Conservation (phyloP, 2,797 vertebrate genomes). For the Chelon auratus region DNA sequence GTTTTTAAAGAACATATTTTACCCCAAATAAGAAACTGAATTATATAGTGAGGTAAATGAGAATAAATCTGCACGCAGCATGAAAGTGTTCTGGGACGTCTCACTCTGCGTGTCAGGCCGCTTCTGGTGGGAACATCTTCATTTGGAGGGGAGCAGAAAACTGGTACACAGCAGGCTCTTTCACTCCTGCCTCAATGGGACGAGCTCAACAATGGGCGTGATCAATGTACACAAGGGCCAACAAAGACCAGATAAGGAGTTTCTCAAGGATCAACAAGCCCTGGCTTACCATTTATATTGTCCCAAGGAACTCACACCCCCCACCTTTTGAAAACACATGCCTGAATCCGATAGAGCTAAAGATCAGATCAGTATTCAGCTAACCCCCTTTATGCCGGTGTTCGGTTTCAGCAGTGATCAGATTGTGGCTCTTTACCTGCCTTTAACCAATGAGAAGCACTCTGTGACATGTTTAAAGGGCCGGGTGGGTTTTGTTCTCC, state of each 20-base stretch:
- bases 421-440: conserved; percentile 21
- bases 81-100: conserved; percentile 19
- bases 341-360: conserved; percentile 34
- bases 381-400: background rate
- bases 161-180: conserved; percentile 70
- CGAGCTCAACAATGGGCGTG: conserved; percentile 70
- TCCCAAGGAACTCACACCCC: conserved; percentile 18
- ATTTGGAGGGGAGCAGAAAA: conserved; percentile 62
- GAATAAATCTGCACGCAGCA: background rate
- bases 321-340: conserved; percentile 35
- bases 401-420: conserved; percentile 27
- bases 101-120: conserved; percentile 50
- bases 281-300: conserved; percentile 32
- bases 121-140: conserved; percentile 76
- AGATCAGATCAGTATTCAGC: conserved; percentile 51
- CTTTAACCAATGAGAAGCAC: conserved; percentile 1
- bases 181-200: conserved; percentile 68
- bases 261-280: conserved; percentile 69
- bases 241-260: conserved; percentile 73
- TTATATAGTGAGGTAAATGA: background rate
- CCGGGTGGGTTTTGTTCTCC: background rate
- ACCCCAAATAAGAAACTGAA: background rate
- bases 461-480: background rate
- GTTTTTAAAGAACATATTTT: background rate
- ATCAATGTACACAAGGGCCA: conserved; percentile 58